Conservation (phyloP, 1,140 invertebrate species). For the Cotesia typhae region DNA sequence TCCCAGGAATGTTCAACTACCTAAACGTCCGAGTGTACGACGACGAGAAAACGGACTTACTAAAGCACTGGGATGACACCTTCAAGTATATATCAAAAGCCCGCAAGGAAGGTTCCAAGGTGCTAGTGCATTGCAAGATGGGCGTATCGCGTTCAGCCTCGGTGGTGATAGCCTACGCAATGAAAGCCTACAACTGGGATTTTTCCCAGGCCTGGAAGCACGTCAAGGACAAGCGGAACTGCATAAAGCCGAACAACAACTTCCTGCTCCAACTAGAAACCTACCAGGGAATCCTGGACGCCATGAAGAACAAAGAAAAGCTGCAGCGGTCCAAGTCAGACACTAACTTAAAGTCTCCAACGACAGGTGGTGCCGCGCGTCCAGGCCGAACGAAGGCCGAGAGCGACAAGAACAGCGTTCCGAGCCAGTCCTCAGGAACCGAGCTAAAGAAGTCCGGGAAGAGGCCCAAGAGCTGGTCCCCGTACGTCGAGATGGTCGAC, state of each 20-base stretch:
- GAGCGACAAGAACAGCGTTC: constrained; percentile 52
- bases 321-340: constrained; percentile 91
- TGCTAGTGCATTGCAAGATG: constrained; percentile 98
- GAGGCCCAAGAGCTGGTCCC: constrained; percentile 84
- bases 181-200: constrained; percentile 97
- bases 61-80: constrained; percentile 97
- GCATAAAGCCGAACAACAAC: constrained; percentile 95
- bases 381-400: constrained; percentile 58
- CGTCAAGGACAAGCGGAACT: constrained; percentile 89
- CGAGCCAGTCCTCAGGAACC: constrained; percentile 49
- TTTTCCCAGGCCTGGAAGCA: constrained; percentile 88
- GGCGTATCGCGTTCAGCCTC: constrained; percentile 97
- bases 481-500: constrained; percentile 72
- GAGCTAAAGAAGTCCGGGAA: constrained; percentile 61
- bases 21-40: constrained; percentile 96
- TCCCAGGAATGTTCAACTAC: constrained; percentile 96
- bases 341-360: constrained; percentile 84
- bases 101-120: constrained; percentile 87
- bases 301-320: constrained; percentile 95
- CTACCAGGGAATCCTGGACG: constrained; percentile 94
- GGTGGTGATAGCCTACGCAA: constrained; percentile 96
- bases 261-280: constrained; percentile 94
- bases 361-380: constrained; percentile 50
- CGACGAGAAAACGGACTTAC: constrained; percentile 93
- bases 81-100: constrained; percentile 96